Conservation (phyloP, 2,113 vertebrate species). For the Pardalotus punctatus region DNA sequence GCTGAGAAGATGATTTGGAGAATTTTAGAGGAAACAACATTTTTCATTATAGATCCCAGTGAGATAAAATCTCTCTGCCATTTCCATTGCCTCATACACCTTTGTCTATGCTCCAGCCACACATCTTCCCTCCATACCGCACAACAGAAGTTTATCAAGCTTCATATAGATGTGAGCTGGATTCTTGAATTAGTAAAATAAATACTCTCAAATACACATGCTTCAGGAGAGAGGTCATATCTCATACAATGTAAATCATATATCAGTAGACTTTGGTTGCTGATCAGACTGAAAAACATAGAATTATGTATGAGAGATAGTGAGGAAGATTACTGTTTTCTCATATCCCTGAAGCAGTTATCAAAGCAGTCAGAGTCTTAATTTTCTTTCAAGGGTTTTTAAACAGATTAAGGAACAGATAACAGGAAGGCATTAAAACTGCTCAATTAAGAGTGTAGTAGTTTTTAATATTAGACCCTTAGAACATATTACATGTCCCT, state of each 20-base stretch:
- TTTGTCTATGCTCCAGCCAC: neutral
- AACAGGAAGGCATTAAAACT: slow-evolving; percentile 11
- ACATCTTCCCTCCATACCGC: neutral
- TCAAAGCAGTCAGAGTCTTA: neutral
- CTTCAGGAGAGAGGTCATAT: neutral
- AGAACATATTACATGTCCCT: neutral
- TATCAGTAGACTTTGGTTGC: neutral
- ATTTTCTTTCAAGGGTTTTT: neutral
- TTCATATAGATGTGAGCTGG: neutral
- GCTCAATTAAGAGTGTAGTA: slow-evolving; percentile 29
- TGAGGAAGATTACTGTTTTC: neutral
- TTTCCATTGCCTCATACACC: neutral
- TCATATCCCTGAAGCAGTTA: neutral
- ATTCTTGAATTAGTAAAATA: neutral
- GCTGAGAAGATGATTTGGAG: neutral
- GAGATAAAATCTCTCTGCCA: neutral
- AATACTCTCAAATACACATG: neutral
- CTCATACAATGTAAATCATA: neutral
- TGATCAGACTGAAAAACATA: neutral
- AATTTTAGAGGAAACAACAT: neutral
- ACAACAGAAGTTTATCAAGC: neutral
- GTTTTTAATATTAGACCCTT: slow-evolving; percentile 13
- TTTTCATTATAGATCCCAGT: neutral
- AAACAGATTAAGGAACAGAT: neutral
- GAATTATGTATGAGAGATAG: neutral